Evolutionary conservation across 2,113 vertebrate species (phyloP), one percentile per base, ranked within the genome.

Genomic region (Ammodytes dubius): DNA sequence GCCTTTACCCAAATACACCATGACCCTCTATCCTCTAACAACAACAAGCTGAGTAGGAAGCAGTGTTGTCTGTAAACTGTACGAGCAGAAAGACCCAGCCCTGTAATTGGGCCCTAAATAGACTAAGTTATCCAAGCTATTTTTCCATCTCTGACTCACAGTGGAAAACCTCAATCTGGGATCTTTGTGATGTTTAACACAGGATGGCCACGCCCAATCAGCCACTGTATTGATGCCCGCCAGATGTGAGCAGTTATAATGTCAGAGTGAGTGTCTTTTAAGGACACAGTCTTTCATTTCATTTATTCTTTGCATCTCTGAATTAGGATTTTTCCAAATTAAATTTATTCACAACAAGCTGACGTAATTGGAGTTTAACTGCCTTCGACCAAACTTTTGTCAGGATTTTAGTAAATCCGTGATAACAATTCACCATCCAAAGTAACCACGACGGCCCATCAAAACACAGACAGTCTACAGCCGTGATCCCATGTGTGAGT

Each of bases 91-190:
- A 47, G 42, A 70, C 17, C 7, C 13, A 58, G 43, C 61, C 53
- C 19, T 12, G 49, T 63, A 6, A 3, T 50, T 70, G 14, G 63
- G 50, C 70, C 53, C 78, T 49, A 37, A 68, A 74, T 47, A 68
- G 54, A 71, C 45, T 47, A 63, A 70, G 8, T 70, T 39, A 70
- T 60, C 61, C 40, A 11, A 40, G 65, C 27, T 67, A 67, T 76
- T 88, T 81, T 87, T 82, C 88, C 81, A 70, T 79, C 5, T 83
- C 17, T 89, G 91, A 94, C 52, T 94, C 87, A 92, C 52, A 64
- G 63, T 78, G 87, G 79, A 89, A 92, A 89, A 82, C 82, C 76
- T 5, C 82, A 85, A 66, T 69, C 66, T 82, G 49, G 72, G 80
- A 77, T 17, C 14, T 37, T 42, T 63, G 35, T 43, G 59, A 17